These are phyloP conservation scores for Scolanthus callimorphus DNA, from an alignment of 92 coral and sea anemone genomes.

Conservation along the genomic window DNA sequence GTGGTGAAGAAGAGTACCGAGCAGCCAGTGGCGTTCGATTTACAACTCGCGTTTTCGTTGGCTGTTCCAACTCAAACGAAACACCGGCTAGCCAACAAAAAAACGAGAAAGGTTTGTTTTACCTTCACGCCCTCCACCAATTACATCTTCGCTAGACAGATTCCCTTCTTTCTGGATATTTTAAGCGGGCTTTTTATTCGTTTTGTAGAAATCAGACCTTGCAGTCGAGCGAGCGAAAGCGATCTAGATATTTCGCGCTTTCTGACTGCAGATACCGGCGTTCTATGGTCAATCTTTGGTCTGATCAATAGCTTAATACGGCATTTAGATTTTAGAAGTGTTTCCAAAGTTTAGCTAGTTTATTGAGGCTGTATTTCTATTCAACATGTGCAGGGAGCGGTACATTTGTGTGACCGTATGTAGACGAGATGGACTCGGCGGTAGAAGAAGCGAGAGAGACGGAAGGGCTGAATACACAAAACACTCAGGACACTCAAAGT, in stretches of 20 bases:
- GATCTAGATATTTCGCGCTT: conserved; percentile 33
- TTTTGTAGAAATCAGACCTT: conserved; percentile 3
- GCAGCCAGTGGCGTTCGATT: conserved; percentile 98
- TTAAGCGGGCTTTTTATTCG: conserved; percentile 32
- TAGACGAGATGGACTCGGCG: conserved; percentile 67
- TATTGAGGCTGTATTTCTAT: conserved; percentile 34
- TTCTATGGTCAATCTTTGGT: conserved; percentile 8
- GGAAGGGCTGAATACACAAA: conserved; percentile 59
- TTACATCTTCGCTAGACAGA: conserved; percentile 83
- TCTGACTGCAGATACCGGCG: conserved; percentile 5
- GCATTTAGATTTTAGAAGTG: conserved; percentile 11
- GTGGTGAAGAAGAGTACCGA: conserved; percentile 94
- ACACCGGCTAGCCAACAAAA: conserved; percentile 99
- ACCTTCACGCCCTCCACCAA: conserved; percentile 99
- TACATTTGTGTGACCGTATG: background rate
- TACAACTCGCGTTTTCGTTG: conserved; percentile 98
- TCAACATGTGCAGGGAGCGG: conserved; percentile 37
- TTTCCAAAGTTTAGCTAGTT: conserved; percentile 8
- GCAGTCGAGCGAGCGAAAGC: conserved; percentile 28
- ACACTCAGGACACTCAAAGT: conserved; percentile 29
- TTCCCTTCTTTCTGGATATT: conserved; percentile 55
- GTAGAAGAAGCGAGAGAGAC: conserved; percentile 76
- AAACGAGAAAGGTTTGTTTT: conserved; percentile 99
- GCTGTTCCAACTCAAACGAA: conserved; percentile 99
- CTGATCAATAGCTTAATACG: conserved; percentile 8